Conservation (phyloP, 2,113 vertebrate species). For the Cyprinodon tularosa region DNA sequence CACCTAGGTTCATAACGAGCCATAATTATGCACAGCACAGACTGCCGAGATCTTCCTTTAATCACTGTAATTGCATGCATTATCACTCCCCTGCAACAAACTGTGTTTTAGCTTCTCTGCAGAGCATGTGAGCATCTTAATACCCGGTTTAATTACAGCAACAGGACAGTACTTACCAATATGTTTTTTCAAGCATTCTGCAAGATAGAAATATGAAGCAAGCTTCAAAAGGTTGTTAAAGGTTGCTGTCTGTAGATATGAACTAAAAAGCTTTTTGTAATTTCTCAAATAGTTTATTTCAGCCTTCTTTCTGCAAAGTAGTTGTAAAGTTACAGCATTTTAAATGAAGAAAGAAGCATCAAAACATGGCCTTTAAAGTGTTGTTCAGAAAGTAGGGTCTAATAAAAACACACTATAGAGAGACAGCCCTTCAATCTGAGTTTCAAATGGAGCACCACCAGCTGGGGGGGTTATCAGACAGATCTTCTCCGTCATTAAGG, state of each 20-base stretch:
- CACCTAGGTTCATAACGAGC: constrained; percentile 31
- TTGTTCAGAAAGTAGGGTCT: constrained; percentile 4
- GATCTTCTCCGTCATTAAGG: constrained; percentile 21
- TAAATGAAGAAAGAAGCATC: background rate
- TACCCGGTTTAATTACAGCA: background rate
- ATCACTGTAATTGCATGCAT: constrained; percentile 34
- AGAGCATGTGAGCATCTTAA: constrained; percentile 49
- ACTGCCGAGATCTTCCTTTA: constrained; percentile 21
- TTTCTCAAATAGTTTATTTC: background rate
- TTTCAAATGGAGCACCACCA: constrained; percentile 22
- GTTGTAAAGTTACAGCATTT: background rate
- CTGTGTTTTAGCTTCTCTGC: constrained; percentile 36
- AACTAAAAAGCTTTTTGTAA: background rate
- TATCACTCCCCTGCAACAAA: constrained; percentile 22
- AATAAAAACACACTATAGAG: constrained; percentile 33
- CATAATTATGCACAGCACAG: constrained; percentile 20
- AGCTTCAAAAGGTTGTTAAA: background rate
- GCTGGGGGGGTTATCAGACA: constrained; percentile 35
- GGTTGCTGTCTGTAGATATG: background rate
- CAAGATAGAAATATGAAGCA: background rate
- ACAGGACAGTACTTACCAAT: background rate
- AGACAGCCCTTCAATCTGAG: constrained; percentile 21
- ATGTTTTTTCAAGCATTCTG: background rate
- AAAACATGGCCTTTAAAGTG: background rate
- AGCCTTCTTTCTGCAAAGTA: background rate